Base-by-base conservation (phyloP, 1,140 invertebrate species). In the Triops longicaudatus region DNA sequence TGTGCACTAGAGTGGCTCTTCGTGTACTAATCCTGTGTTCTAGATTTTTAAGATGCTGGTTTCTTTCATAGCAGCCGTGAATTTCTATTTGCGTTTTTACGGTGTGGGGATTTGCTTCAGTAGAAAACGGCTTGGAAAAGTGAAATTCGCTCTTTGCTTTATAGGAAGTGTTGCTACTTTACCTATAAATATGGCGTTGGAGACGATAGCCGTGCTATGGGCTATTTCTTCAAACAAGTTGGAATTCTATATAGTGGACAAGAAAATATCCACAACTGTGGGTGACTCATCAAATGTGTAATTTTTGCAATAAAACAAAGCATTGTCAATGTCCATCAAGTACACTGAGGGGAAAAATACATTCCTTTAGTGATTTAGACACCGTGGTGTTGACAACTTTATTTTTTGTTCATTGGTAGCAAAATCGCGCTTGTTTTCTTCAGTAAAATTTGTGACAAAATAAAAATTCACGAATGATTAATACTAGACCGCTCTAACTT, bases 51-150 rank as follows among this genome's bases (percentile, higher is more conserved):
- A 77, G 26, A 17, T 77, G 37, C 9, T 41, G 9, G 73, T 76
- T 2, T 71, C 41, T 22, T 78, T 79, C 76, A 93, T 95, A 79
- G 94, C 91, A 73, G 95, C 84, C 1, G 92, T 96, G 5, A 96
- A 95, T 84, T 91, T 97, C 80, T 98, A 97, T 83, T 95, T 98
- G 91, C 98, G 97, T 82, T 88, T 98, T 63, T 97, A 98, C 85
- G 96, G 96, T 79, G 95, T 97, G 0, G 89, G 97, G 28, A 97
- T 97, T 83, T 98, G 96, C 41, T 98, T 98, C 82, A 93, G 92
- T 10, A 84, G 96, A 0, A 91, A 94, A 81, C 89, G 95, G 80
- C 91, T 95, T 81, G 95, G 96, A 7, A 81, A 92, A 73, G 80
- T 91, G 9, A 90, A 90, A 82, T 96, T 95, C 83, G 81, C 91